Evolutionary conservation across 2,113 vertebrate genomes (phyloP).

Genomic region (Otus sunia): DNA sequence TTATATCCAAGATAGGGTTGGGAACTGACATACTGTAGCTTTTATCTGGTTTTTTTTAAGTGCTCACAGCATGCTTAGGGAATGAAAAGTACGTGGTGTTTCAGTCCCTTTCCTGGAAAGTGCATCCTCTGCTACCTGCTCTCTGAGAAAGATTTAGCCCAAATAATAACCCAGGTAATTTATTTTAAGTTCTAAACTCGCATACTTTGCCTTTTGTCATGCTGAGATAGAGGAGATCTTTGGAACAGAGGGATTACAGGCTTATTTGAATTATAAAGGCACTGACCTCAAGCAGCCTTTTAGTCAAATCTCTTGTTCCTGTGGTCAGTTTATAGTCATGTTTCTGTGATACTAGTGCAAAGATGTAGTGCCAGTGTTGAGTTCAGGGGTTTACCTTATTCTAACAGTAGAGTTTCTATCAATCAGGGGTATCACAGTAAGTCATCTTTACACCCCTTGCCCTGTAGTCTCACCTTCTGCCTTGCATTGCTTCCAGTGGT

Average conservation of each 20-base stretch:
- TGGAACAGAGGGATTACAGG: constrained; percentile 1
- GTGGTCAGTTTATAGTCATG: not conserved
- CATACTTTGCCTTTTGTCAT: not conserved
- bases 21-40: not conserved
- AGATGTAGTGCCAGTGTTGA: not conserved
- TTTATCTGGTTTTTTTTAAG: not conserved
- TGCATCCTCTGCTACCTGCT: not conserved
- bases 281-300: not conserved
- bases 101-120: not conserved
- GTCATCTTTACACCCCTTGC: not conserved
- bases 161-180: not conserved
- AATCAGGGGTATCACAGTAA: not conserved
- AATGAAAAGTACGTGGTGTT: not conserved
- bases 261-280: constrained; percentile 35
- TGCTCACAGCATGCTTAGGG: not conserved
- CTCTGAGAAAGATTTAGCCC: not conserved
- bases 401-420: not conserved
- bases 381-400: not conserved
- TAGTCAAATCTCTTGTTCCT: not conserved
- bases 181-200: not conserved
- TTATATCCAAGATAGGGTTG: not conserved
- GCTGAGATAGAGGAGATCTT: not conserved
- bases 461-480: not conserved
- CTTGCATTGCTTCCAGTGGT: not conserved
- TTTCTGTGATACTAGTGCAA: not conserved